Percentiles rank a stretch among this genome's conserved stretches.
Conservation (phyloP, 2,797 vertebrate species). For the Silurus lanzhouensis region DNA sequence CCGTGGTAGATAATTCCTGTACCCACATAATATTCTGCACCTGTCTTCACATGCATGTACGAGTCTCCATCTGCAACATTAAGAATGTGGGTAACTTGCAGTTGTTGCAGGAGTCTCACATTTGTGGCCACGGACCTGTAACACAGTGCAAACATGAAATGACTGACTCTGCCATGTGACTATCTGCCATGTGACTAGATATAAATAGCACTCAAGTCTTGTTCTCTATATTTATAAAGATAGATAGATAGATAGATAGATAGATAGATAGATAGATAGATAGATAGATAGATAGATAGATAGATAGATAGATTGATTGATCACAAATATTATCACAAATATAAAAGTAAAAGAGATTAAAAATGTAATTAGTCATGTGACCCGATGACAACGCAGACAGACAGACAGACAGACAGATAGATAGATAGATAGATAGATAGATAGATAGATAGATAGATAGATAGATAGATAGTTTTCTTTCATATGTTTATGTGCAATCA, state of each 20-base stretch:
- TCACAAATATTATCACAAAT: too few species aligned
- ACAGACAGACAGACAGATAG: too few species aligned
- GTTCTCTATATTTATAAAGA: background rate
- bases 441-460: too few species aligned
- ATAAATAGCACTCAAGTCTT: background rate
- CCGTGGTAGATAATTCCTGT: conserved; percentile 87
- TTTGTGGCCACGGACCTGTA: conserved; percentile 84
- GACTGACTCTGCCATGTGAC: background rate
- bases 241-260: too few species aligned
- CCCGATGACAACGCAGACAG: too few species aligned
- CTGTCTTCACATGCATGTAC: conserved; percentile 95
- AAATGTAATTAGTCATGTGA: too few species aligned
- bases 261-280: too few species aligned
- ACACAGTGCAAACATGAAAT: background rate
- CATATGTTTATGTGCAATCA: background rate
- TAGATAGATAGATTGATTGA: too few species aligned
- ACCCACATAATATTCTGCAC: conserved; percentile 83
- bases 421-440: too few species aligned
- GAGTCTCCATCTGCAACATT: conserved; percentile 93
- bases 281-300: too few species aligned
- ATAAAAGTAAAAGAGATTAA: too few species aligned
- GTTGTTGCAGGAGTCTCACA: conserved; percentile 76
- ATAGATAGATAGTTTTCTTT: too few species aligned
- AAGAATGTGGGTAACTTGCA: conserved; percentile 90
- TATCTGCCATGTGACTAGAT: background rate